Conservation (phyloP, 2,113 vertebrate species). For the Daphoenositta chrysoptera region DNA sequence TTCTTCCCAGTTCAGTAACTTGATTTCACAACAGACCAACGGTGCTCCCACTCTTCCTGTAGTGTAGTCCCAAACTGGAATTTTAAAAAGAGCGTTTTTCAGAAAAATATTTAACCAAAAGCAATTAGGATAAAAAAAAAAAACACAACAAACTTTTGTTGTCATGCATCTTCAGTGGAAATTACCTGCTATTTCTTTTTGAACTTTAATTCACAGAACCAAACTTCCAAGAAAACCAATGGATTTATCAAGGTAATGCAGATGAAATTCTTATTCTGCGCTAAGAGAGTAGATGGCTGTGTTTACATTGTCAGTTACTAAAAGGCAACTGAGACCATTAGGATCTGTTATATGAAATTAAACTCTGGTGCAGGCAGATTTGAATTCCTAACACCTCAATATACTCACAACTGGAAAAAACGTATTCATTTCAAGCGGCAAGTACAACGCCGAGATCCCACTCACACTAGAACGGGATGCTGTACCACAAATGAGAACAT, state of each 20-base stretch:
- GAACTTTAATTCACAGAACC: background rate
- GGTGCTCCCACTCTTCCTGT: slow-evolving; percentile 94
- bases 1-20: slow-evolving; percentile 92
- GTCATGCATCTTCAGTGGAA: background rate
- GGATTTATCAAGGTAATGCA: background rate
- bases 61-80: slow-evolving; percentile 90
- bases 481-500: background rate
- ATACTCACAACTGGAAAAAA: background rate
- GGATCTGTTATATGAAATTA: background rate
- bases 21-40: slow-evolving; percentile 92
- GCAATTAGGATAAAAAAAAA: background rate
- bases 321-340: background rate
- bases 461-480: background rate
- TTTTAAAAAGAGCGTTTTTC: background rate
- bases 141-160: background rate
- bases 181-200: background rate
- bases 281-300: background rate
- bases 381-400: background rate
- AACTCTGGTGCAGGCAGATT: background rate
- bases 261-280: background rate
- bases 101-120: background rate
- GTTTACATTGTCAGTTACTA: background rate
- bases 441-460: background rate
- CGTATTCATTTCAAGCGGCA: background rate
- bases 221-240: background rate